Evolutionary conservation across 1,140 invertebrate genomes (phyloP), one percentile per base, ranked within the genome.

Genomic region (Aphelenchoides avenae): DNA sequence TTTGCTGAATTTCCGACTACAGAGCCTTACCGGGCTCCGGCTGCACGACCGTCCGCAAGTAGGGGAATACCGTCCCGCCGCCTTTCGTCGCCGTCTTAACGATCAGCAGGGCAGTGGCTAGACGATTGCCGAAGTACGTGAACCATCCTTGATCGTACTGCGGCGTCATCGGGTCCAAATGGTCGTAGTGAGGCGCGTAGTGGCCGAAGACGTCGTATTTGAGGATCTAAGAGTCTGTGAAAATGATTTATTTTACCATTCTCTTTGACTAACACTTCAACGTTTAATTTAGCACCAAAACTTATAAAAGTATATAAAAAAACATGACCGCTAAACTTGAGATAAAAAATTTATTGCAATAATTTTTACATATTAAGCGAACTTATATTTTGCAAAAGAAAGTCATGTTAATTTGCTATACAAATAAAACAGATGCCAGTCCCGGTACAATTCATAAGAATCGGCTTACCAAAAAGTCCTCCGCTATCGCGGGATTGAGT

Each of bases 121-220:
- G 11, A 26, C 64, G 15, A 48, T 67, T 67, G 13, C 64, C 64
- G 40, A 60, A 66, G 22, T 52, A 69, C 6, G 41, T 52, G 52
- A 64, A 68, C 64, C 64, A 66, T 3, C 63, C 63, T 30, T 60
- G 60, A 20, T 66, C 64, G 18, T 66, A 66, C 20, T 53, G 43
- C 7, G 43, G 27, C 11, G 48, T 31, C 64, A 68, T 66, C 43
- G 61, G 50, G n/a, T 57, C 46, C 30, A 66, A 29, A 44, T 66
- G 54, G 36, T 66, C 64, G 42, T 61, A 66, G 34, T 66, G 64
- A 5, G 60, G 60, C 13, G 66, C 64, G 40, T 66, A 66, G 42
- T 66, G 64, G 0, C 64, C 64, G 34, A 62, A 36, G 20, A 47
- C 27, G 22, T 61, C 43, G 13, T 71, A 52, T 46, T 53, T 58